Percentiles rank a stretch among this genome's conserved stretches.
phyloP scores from a whole-genome alignment of 2,888 invertebrate species.

The Eristalis tenax region DNA sequence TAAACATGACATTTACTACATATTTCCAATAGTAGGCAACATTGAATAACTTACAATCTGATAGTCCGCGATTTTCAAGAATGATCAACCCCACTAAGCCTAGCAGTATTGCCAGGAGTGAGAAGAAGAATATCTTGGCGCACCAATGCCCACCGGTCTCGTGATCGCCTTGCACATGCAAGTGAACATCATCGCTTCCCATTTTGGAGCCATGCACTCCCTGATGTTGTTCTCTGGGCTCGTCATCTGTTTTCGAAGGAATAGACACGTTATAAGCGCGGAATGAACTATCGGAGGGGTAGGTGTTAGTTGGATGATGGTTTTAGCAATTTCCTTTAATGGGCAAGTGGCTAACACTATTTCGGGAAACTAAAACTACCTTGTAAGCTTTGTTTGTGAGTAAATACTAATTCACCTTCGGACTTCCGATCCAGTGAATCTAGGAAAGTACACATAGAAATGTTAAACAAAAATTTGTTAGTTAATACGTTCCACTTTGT shows the following conservation, averaged over 20 bases:
- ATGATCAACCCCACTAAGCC: conserved; percentile 90
- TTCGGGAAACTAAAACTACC: conserved; percentile 73
- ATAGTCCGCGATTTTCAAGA: conserved; percentile 89
- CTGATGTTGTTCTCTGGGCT: conserved; percentile 77
- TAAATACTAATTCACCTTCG: conserved; percentile 79
- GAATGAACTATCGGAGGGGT: not conserved
- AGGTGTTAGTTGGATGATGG: not conserved
- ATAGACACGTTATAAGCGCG: not conserved
- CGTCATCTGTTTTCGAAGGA: conserved; percentile 76
- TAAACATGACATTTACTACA: not conserved
- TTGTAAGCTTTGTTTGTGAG: conserved; percentile 79
- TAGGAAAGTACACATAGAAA: conserved; percentile 73
- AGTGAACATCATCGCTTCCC: conserved; percentile 87
- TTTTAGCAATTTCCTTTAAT: not conserved
- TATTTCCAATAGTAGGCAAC: not conserved
- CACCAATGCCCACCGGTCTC: conserved; percentile 92
- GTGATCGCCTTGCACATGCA: conserved; percentile 89
- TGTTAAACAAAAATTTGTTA: conserved; percentile 7
- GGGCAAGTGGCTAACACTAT: not conserved
- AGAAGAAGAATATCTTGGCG: conserved; percentile 91
- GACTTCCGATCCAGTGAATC: conserved; percentile 80
- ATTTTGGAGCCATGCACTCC: conserved; percentile 81
- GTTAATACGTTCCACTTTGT: not conserved
- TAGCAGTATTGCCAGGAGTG: conserved; percentile 87
- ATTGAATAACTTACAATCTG: conserved; percentile 86